These are phyloP conservation scores for Drosophila algonquin DNA, from an alignment of 2,888 invertebrate species.

Conservation along the genomic window DNA sequence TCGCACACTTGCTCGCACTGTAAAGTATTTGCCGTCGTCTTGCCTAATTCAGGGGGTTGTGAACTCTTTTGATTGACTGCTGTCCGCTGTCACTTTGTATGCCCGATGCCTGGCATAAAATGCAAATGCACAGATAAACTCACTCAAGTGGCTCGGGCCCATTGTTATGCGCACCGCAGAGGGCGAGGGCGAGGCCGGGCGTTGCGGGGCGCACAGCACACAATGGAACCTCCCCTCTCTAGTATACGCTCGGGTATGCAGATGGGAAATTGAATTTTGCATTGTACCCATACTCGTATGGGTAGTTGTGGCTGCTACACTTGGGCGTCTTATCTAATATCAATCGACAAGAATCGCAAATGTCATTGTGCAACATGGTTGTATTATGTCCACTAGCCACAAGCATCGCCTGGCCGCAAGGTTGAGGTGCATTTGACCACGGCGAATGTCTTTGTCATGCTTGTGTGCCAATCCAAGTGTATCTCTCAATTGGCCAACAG, in stretches of 20 bases:
- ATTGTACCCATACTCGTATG: neutral
- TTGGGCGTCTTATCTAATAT: slow-evolving; percentile 30
- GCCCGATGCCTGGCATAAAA: slow-evolving; percentile 12
- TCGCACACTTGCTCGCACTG: neutral
- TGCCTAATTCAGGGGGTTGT: slow-evolving; percentile 26
- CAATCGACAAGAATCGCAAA: slow-evolving; percentile 29
- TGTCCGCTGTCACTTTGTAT: slow-evolving; percentile 1
- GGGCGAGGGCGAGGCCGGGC: no score
- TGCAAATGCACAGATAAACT: slow-evolving; percentile 29
- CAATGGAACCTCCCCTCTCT: neutral
- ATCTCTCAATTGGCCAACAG: slow-evolving; percentile 17
- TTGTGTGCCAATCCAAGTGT: slow-evolving; percentile 10
- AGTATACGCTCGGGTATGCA: slow-evolving; percentile 1
- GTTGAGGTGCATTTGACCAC: neutral
- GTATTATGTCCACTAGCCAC: neutral
- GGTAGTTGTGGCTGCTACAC: neutral
- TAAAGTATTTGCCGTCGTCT: slow-evolving; percentile 7
- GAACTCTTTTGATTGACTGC: slow-evolving; percentile 20
- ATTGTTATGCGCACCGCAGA: neutral
- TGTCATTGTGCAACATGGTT: neutral
- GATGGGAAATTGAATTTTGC: slow-evolving; percentile 2
- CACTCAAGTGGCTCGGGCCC: slow-evolving; percentile 10
- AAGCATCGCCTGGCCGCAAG: neutral
- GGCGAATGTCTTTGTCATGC: slow-evolving; percentile 14
- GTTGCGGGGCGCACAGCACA: no score